These are phyloP conservation scores for Boleophthalmus pectinirostris DNA, from an alignment of 2,113 vertebrate genomes.

Conservation along the genomic window DNA sequence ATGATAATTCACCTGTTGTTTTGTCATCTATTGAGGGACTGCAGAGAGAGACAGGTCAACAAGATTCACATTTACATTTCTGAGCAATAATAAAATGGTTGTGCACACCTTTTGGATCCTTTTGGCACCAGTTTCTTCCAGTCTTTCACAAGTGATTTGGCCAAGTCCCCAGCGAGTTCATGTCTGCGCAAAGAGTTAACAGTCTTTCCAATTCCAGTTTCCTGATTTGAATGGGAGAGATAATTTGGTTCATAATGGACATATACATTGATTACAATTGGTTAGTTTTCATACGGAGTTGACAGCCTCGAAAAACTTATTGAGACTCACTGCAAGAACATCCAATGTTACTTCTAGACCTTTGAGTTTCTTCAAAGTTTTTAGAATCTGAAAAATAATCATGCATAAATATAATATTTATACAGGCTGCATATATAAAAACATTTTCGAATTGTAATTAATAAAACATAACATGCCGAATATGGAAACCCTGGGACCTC, in stretches of 20 bases:
- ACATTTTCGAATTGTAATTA: neutral
- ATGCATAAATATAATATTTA: neutral
- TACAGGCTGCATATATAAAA: neutral
- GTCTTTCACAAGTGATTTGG: conserved; percentile 76
- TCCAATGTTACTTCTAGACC: conserved; percentile 83
- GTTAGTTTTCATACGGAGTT: neutral
- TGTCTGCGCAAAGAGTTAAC: conserved; percentile 82
- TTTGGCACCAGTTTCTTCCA: conserved; percentile 80
- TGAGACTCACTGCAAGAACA: conserved; percentile 81
- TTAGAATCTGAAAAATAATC: conserved; percentile 76
- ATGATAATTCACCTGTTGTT: conserved; percentile 12
- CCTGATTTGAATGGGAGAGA: conserved; percentile 59
- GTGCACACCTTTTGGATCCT: conserved; percentile 70
- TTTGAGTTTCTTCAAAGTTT: conserved; percentile 79
- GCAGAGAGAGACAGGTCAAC: neutral
- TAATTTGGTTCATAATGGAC: neutral
- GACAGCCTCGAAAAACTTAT: neutral
- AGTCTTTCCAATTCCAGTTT: conserved; percentile 84
- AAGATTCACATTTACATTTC: neutral
- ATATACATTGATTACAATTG: neutral
- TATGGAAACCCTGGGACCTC: conserved; percentile 62
- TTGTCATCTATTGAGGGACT: conserved; percentile 38
- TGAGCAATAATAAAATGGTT: neutral
- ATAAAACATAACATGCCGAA: conserved; percentile 46
- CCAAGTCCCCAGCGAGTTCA: conserved; percentile 75